phyloP scores from a whole-genome alignment of 1,140 invertebrate genomes.

The Pseudomyrmex concolor region DNA sequence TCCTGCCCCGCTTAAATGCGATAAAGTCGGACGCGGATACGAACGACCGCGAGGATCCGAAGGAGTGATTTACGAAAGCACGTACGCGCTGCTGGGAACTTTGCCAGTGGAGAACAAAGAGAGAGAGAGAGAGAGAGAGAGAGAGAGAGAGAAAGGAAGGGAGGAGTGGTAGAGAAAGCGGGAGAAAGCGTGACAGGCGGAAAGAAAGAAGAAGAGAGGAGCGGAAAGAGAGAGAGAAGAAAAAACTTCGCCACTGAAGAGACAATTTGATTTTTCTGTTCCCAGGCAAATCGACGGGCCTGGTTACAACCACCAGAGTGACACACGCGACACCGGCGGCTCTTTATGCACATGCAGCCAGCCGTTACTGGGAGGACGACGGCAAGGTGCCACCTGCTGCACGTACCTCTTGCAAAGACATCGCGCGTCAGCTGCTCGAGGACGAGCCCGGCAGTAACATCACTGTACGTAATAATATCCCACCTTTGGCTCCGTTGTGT shows the following conservation, averaged over 20 bases:
- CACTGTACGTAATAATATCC: slow-evolving; percentile 84
- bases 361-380: slow-evolving; percentile 93
- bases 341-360: slow-evolving; percentile 91
- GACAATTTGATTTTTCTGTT: slow-evolving; percentile 50
- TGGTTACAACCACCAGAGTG: slow-evolving; percentile 92
- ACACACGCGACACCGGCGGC: slow-evolving; percentile 93
- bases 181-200: neutral
- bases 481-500: neutral
- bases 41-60: slow-evolving; percentile 52
- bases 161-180: neutral
- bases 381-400: slow-evolving; percentile 86
- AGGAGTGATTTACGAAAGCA: slow-evolving; percentile 66
- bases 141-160: neutral
- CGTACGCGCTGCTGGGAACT: slow-evolving; percentile 30
- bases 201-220: too few species aligned
- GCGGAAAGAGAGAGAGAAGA: neutral
- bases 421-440: slow-evolving; percentile 90
- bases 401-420: slow-evolving; percentile 88
- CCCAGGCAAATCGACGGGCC: slow-evolving; percentile 86
- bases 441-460: slow-evolving; percentile 90
- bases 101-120: slow-evolving; percentile 10
- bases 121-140: neutral
- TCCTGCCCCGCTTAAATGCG: slow-evolving; percentile 30
- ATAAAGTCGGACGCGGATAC: slow-evolving; percentile 48
- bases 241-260: neutral